These are phyloP conservation scores for Sebastes steindachneri DNA, from an alignment of 2,797 vertebrate genomes.

Conservation along the genomic window DNA sequence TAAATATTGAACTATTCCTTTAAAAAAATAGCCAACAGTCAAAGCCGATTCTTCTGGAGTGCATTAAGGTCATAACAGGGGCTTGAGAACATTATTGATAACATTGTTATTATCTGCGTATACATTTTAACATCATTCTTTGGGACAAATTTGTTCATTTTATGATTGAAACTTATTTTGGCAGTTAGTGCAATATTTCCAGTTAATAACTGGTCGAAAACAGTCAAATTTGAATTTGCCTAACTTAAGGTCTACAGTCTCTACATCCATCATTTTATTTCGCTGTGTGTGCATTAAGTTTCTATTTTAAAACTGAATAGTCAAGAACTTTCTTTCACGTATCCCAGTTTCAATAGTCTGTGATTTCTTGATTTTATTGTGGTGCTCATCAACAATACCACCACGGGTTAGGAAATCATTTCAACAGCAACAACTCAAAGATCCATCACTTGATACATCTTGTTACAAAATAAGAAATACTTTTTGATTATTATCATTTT, in stretches of 20 bases:
- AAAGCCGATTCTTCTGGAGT: conserved; percentile 8
- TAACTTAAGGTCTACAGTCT: not conserved
- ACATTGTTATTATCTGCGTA: not conserved
- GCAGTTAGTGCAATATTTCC: conserved; percentile 26
- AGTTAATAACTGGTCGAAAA: not conserved
- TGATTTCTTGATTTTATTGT: conserved; percentile 68
- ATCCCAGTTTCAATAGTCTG: conserved; percentile 48
- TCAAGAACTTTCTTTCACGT: conserved; percentile 48
- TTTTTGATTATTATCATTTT: conserved; percentile 47
- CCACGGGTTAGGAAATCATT: conserved; percentile 64
- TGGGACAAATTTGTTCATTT: conserved; percentile 20
- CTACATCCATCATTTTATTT: not conserved
- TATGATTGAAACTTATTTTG: conserved; percentile 9
- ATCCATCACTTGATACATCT: conserved; percentile 70
- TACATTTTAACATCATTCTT: conserved; percentile 14
- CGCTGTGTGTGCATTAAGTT: conserved; percentile 9
- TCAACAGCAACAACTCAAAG: conserved; percentile 69
- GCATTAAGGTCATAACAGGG: not conserved
- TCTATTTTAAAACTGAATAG: conserved; percentile 20
- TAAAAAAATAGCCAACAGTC: not conserved
- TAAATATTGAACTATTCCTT: conserved; percentile 1
- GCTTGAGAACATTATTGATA: not conserved
- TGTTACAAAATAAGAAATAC: conserved; percentile 73
- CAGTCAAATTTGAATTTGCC: not conserved
- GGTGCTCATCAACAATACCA: conserved; percentile 64